Base-by-base conservation (phyloP, 2,797 vertebrate genomes). In the Urophycis tenuis region DNA sequence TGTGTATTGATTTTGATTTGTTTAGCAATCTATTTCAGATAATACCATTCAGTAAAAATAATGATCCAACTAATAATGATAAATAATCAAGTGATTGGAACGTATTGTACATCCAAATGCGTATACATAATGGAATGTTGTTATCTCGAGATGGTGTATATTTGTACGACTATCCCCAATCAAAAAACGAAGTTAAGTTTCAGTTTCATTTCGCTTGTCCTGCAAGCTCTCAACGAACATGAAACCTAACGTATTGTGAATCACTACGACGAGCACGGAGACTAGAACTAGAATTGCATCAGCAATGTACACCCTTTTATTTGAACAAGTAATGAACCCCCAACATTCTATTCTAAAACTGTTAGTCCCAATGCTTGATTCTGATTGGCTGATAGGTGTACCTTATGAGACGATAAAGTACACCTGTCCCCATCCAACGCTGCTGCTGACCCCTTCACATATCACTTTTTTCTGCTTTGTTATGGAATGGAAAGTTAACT, bases 181-280 rank as follows among this genome's bases (percentile, higher is more conserved):
- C 0, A 0, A 1, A 0, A 1, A 1, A 2, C 2, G 0, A 0
- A 0, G 0, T 0, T 0, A 7, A 10, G 60, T 81, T 88, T 82
- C 74, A 22, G 79, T 91, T 91, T 90, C 90, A 1, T 90, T 90
- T 79, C 15, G 1, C 60, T 15, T 41, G 60, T 12, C 1, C 7
- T 9, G 60, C 25, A 3, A 15, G 39, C 39, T 41, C 39, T 60
- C n/a, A 29, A 3, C 60, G 25, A 67, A 67, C 25, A 67, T 29
- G 60, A 67, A 67, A 67, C 60, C 25, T 29, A 67, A 67, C 60
- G 60, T 11, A 11, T 29, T 67, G 25, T 67, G 7, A n/a, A n/a
- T n/a, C n/a, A n/a, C n/a, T n/a, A n/a, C n/a, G n/a, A n/a, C n/a
- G n/a, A n/a, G n/a, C n/a, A n/a, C n/a, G n/a, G n/a, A n/a, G n/a